Evolutionary conservation across 53 echinoderm and acorn worm species (phyloP), one percentile per base, ranked within the genome.

Genomic region (Echinometra lucunter): DNA sequence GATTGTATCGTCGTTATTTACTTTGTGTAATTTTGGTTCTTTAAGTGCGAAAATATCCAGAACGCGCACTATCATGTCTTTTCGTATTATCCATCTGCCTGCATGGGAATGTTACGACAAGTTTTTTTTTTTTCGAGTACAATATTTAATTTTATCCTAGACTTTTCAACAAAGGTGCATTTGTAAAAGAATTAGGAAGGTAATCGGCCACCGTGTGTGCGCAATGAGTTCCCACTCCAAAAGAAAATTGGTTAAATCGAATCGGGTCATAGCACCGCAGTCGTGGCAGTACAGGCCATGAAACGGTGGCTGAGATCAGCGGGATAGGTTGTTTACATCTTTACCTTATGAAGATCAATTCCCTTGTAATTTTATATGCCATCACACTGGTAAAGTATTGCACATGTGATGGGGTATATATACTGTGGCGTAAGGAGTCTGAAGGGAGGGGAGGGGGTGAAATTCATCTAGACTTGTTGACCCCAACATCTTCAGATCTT

Each of bases 281-380:
- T 8, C 81, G 23, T 25, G 23, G 44, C 44, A 23, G 81, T 8
- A 16, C 44, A 81, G 80, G 38, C 80, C 23, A 17, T 80, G 80
- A 8, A 80, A 80, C 80, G 44, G 81, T 81, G 81, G 81, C 81
- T 81, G 44, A 44, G 42, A 44, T 19, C 81, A 81, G 81, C 81
- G 81, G 81, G 40, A 6, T 23, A 42, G 81, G 8, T 9, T 81
- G 81, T 44, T 81, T 81, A 42, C 44, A 8, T 38, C 81, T 81
- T 18, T 42, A 81, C 44, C 81, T 81, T 72, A 72, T 72, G 72
- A 72, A 72, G 72, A 72, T 72, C 72, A 72, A 34, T 72, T 72
- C 32, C 13, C 32, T 72, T 2, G 30, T 70, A 69, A 49, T 53
- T 11, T 53, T 53, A 13, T 53, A 53, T 53, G 8, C 53, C 53